These are phyloP conservation scores for Helarctos malayanus DNA, from an alignment of 2,797 vertebrate genomes.

Conservation along the genomic window DNA sequence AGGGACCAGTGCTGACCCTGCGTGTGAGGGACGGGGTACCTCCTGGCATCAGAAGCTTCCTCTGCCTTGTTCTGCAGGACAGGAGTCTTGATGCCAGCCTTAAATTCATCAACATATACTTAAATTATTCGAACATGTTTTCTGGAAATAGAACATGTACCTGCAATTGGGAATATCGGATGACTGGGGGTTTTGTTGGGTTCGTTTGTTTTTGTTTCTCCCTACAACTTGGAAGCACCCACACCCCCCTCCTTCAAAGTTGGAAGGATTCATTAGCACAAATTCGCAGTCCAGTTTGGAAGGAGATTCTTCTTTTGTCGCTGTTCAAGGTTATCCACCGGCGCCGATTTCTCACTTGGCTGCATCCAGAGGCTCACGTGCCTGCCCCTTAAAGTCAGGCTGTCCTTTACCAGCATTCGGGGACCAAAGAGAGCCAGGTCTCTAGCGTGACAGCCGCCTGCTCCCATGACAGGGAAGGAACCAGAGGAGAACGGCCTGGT, in stretches of 20 bases:
- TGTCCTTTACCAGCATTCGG: neutral
- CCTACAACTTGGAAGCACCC: neutral
- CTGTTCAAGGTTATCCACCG: neutral
- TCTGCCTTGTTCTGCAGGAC: neutral
- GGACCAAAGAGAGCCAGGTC: neutral
- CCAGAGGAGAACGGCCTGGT: neutral
- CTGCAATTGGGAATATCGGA: neutral
- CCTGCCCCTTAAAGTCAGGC: neutral
- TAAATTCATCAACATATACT: neutral
- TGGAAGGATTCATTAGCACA: neutral
- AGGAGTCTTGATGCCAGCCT: neutral
- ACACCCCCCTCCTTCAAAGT: neutral
- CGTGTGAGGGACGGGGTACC: conserved; percentile 70
- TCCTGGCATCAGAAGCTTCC: conserved; percentile 65
- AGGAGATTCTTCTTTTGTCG: conserved; percentile 16
- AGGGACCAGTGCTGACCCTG: conserved; percentile 77
- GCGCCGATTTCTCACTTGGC: neutral
- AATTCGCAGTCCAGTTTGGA: neutral
- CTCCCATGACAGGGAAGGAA: neutral
- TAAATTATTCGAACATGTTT: neutral
- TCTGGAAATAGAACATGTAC: neutral
- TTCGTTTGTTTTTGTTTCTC: neutral
- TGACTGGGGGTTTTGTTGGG: neutral
- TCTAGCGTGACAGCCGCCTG: accelerated
- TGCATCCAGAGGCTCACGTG: neutral